Evolutionary conservation across 2,888 invertebrate species (phyloP), one percentile per base, ranked within the genome.

Genomic region (Nesidiocoris tenuis): DNA sequence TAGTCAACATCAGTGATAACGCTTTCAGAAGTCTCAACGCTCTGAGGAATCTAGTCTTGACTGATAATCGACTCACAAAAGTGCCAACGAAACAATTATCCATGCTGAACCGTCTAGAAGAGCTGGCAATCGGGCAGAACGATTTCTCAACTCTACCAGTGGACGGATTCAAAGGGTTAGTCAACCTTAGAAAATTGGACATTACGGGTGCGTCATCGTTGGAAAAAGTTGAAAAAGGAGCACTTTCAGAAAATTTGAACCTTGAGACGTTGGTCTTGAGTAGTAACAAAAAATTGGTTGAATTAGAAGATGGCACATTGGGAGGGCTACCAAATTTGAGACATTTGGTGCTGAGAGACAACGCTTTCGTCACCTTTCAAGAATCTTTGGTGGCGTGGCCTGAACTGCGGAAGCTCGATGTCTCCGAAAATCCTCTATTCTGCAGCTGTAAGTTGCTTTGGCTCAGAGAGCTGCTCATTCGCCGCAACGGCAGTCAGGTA

Each of bases 371-470:
- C 76, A 88, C 89, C 2, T 86, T 95, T 77, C 88, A 91, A n/a
- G 94, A 94, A 83, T 89, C 90, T 0, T 87, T 93, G 66, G 90
- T 93, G 56, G 89, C 92, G 22, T 94, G 93, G 87, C 89, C 88
- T 79, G 93, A 93, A 81, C 84, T 94, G 54, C 87, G 89, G 66
- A 88, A 88, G 18, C 83, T 95, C 18, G 94, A 94, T 82, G 85
- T 95, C 55, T 90, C 91, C 1, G 93, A 94, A 81, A 94, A 94
- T 82, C 93, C 93, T 0, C 86, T 95, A 68, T 86, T 88, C 77
- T 95, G 95, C 83, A 91, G 91, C 82, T 95, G 95, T 82, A 89
- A 90, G 77, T 84, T 94, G 25, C 84, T 92, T 76, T 95, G 94
- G 94, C 86, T 95, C 55, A 87, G 90, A 70, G 90, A 91, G 80